Evolutionary conservation across 2,888 invertebrate genomes (phyloP).

Genomic region (Geophilus truncorum): DNA sequence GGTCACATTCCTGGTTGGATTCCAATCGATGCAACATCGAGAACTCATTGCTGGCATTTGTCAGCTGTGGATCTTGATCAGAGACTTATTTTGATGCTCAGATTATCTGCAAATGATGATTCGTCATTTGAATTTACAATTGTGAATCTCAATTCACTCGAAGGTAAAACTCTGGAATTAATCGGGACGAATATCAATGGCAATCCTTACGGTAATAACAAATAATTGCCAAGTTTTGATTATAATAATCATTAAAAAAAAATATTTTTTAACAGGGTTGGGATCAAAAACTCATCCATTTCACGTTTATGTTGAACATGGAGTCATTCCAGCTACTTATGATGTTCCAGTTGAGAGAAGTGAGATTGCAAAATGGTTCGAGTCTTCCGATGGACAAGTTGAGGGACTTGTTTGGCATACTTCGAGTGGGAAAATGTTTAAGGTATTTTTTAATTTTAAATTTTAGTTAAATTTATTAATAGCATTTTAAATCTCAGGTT

Average conservation of each 20-base stretch:
- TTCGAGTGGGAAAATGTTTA: constrained; percentile 22
- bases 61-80: not conserved
- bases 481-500: not conserved
- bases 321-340: not conserved
- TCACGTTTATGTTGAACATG: constrained; percentile 25
- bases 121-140: not conserved
- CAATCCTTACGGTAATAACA: constrained; percentile 25
- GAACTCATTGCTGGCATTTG: constrained; percentile 32
- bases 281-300: constrained; percentile 10
- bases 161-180: constrained; percentile 28
- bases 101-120: not conserved
- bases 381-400: not conserved
- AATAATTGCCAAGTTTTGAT: not conserved
- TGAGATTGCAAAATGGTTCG: not conserved
- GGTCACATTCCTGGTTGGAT: constrained; percentile 32
- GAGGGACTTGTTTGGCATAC: constrained; percentile 31
- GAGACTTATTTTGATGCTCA: not conserved
- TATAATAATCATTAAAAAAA: not conserved
- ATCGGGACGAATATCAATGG: constrained; percentile 32
- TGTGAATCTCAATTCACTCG: not conserved
- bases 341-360: not conserved
- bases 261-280: not conserved
- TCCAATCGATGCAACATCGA: not conserved
- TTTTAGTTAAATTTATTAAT: not conserved
- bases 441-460: not conserved